These are phyloP conservation scores for Silurus asotus DNA, from an alignment of 2,113 vertebrate genomes.

Conservation along the genomic window DNA sequence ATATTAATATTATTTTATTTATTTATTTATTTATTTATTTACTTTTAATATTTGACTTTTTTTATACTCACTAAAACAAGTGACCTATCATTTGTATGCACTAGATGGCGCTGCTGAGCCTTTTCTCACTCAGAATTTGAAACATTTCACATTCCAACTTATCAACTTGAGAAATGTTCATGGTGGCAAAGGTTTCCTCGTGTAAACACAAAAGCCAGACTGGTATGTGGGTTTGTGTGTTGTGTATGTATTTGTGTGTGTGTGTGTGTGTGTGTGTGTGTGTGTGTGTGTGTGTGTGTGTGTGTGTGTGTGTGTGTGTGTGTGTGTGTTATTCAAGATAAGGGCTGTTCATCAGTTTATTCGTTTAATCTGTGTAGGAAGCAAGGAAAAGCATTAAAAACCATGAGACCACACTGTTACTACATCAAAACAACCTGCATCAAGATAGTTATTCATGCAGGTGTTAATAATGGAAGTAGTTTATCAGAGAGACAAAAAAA, in stretches of 20 bases:
- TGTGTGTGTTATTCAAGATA: background rate
- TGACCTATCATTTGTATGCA: constrained; percentile 26
- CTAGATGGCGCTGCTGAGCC: constrained; percentile 65
- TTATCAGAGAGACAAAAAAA: background rate
- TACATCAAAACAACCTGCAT: background rate
- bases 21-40: too few species aligned
- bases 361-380: background rate
- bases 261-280: background rate
- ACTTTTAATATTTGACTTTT: too few species aligned
- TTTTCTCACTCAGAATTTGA: background rate
- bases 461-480: background rate
- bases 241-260: background rate
- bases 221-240: background rate
- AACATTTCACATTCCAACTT: background rate
- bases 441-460: background rate
- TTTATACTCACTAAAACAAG: background rate
- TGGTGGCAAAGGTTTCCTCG: background rate
- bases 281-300: background rate
- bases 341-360: background rate
- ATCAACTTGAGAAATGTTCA: background rate
- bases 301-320: background rate
- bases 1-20: background rate
- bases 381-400: background rate
- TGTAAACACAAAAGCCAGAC: background rate
- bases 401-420: background rate